Conservation (phyloP, 1,140 invertebrate species). For the Nebria ingens region DNA sequence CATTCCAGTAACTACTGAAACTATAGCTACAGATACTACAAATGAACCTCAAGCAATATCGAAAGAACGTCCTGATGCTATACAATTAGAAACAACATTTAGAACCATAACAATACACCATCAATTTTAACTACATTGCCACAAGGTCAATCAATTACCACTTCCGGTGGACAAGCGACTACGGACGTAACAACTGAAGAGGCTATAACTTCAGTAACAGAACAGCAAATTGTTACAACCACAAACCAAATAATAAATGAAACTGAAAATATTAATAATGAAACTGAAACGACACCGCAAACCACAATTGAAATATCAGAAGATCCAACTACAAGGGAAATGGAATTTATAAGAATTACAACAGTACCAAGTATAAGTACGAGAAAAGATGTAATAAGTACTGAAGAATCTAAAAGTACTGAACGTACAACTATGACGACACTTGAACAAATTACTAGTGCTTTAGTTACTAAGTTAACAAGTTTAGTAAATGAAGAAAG, state of each 20-base stretch:
- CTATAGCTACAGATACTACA: neutral
- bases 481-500: no score
- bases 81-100: neutral
- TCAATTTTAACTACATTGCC: neutral
- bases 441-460: constrained; percentile 33
- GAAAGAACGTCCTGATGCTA: neutral
- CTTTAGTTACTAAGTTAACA: constrained; percentile 33
- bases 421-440: constrained; percentile 32
- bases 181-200: constrained; percentile 2
- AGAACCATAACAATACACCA: neutral
- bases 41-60: neutral
- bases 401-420: constrained; percentile 33
- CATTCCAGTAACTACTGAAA: neutral
- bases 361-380: constrained; percentile 15
- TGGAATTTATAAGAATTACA: neutral
- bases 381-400: constrained; percentile 33
- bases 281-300: neutral
- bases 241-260: constrained; percentile 1
- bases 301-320: neutral
- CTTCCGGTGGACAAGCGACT: neutral
- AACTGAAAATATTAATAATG: neutral
- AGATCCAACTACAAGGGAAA: neutral
- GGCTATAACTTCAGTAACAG: constrained; percentile 1
- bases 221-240: constrained; percentile 5
- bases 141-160: neutral